These are phyloP conservation scores for Oegoconia quadripuncta DNA, from an alignment of 2,888 invertebrate genomes.

Conservation along the genomic window DNA sequence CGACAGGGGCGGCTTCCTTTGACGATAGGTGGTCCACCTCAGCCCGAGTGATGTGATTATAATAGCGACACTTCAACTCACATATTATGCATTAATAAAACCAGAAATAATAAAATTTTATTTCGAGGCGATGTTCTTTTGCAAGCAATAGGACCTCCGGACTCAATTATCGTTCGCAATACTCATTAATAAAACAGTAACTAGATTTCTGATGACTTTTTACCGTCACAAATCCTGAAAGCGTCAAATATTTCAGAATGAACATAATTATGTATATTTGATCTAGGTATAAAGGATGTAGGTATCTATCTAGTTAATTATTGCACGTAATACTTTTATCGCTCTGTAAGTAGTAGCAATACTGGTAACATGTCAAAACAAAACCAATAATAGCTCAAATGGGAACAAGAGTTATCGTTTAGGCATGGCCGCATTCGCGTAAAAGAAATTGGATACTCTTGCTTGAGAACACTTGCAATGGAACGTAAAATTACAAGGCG, in stretches of 20 bases:
- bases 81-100: slow-evolving; percentile 54
- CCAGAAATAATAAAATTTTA: slow-evolving; percentile 38
- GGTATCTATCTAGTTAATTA: no score
- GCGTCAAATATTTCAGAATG: slow-evolving; percentile 26
- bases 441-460: slow-evolving; percentile 68
- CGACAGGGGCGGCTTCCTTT: slow-evolving; percentile 63
- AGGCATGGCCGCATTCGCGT: slow-evolving; percentile 57
- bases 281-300: no score
- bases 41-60: slow-evolving; percentile 69
- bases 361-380: slow-evolving; percentile 36
- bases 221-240: slow-evolving; percentile 34
- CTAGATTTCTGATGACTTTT: slow-evolving; percentile 54
- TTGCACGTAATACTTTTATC: slow-evolving; percentile 22
- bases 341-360: slow-evolving; percentile 23
- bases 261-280: slow-evolving; percentile 24
- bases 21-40: slow-evolving; percentile 70
- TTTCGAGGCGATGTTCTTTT: slow-evolving; percentile 36
- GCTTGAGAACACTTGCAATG: slow-evolving; percentile 65
- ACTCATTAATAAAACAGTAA: slow-evolving; percentile 49
- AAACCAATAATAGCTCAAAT: slow-evolving; percentile 49
- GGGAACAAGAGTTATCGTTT: slow-evolving; percentile 61
- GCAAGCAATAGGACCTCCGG: slow-evolving; percentile 38
- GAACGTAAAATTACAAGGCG: slow-evolving; percentile 66
- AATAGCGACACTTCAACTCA: slow-evolving; percentile 70
- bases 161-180: slow-evolving; percentile 41